Conservation (phyloP, 2,888 invertebrate genomes). For the Drosophila nr. perissopoda region DNA sequence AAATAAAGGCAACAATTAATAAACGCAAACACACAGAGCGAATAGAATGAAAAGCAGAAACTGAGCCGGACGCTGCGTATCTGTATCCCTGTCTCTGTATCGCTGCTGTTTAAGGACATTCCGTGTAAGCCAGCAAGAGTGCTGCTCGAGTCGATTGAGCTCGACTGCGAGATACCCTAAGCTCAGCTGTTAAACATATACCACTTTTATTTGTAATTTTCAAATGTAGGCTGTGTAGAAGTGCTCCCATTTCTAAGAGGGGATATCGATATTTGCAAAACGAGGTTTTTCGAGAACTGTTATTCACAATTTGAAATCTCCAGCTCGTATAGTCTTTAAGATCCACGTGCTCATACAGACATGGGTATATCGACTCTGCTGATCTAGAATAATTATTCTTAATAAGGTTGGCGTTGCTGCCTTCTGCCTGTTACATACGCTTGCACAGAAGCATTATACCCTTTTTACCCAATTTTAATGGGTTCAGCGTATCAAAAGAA, state of each 20-base stretch:
- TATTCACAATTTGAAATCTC: not conserved
- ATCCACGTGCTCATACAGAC: not conserved
- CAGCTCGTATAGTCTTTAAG: not conserved
- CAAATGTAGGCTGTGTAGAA: not conserved
- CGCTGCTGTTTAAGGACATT: conserved; percentile 51
- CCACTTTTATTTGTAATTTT: not conserved
- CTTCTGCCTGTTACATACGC: not conserved
- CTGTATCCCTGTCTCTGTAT: conserved; percentile 29
- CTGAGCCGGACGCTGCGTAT: conserved; percentile 55
- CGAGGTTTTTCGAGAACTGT: not conserved
- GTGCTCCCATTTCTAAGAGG: not conserved
- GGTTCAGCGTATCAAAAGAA: not conserved
- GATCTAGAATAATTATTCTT: not conserved
- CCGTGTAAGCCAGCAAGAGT: not conserved
- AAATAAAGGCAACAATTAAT: conserved; percentile 81
- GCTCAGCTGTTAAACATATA: not conserved
- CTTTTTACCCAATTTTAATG: not conserved
- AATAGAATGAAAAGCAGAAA: conserved; percentile 30
- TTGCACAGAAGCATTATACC: not conserved
- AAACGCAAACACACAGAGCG: conserved; percentile 72
- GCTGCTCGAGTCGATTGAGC: not conserved
- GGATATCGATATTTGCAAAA: not conserved
- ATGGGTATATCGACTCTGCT: not conserved
- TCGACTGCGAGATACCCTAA: not conserved
- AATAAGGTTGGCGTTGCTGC: not conserved